Evolutionary conservation across 1,140 invertebrate genomes (phyloP), one percentile per base, ranked within the genome.

Genomic region (Portunus trituberculatus): DNA sequence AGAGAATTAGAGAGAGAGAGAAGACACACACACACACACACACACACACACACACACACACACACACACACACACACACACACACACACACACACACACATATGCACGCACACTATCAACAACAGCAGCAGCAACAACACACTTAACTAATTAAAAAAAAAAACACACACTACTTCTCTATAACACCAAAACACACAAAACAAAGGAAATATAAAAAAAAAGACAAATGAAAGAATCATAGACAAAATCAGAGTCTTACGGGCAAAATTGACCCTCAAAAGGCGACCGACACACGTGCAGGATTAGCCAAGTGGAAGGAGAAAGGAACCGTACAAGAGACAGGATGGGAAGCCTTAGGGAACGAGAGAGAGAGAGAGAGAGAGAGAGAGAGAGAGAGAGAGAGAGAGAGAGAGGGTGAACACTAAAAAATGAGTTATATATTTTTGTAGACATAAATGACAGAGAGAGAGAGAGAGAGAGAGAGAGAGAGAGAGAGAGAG

Each of bases 401-500:
- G 84, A 87, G 84, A 46, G 39, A 87, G 84, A 84, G 84, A 16
- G 29, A n/a, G 29, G 7, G 31, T 1, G 14, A 84, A 84, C 1
- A 12, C 0, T 20, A 84, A 84, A 39, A 39, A 39, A 6, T 39
- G 6, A 6, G 39, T 39, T 39, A 39, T 1, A 1, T 39, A 39
- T 39, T 59, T 59, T 12, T 59, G 20, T 12, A 59, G 52, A 59
- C 12, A 59, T 59, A 10, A 59, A 10, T 10, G 12, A 59, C 52
- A 59, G 52, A 59, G 52, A 59, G 52, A 59, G 52, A 59, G 52
- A 59, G 52, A 87, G 84, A 46, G 8, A 87, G 84, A 46, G 84
- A 87, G 84, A 87, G 31, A 87, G 84, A 87, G 84, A 87, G 84
- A 39, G 29, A 32, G 84, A 87, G 16, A 87, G 14, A 87, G 31